Evolutionary conservation across 2,888 invertebrate species (phyloP), one percentile per base, ranked within the genome.

Genomic region (Metopia argyrocephala): DNA sequence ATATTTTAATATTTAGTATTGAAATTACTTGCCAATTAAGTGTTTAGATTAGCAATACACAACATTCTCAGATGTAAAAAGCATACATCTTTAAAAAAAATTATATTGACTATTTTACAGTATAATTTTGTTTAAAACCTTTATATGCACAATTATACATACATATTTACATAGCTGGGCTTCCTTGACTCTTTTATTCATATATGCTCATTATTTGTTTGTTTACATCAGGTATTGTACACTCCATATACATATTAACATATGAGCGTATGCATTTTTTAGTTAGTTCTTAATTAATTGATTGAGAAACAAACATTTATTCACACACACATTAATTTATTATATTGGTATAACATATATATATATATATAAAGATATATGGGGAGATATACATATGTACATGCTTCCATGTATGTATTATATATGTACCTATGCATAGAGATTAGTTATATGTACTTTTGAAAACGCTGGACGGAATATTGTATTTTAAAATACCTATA

Each of bases 391-490:
- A 15, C n/a, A 20, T 52, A 50, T 61, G 61, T 23, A 62, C 46
- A 64, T n/a, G n/a, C n/a, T 38, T 38, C 9, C 38, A 38, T 54
- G 38, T 21, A 28, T 61, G 27, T 21, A 59, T 27, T 18, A 28
- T 6, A 28, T 18, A 20, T 64, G 25, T 48, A 48, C 12, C 5
- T 27, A 48, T 46, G 25, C 9, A 64, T 27, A 27, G 18, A 46
- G 31, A 68, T 23, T 27, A 65, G 15, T 28, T 56, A 66, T 7
- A n/a, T n/a, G n/a, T n/a, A 9, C 52, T 56, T 79, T 25, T 70
- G 45, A 25, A 76, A 73, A 20, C 65, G 61, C 75, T 73, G 76
- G 76, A 76, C 76, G 76, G 76, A 76, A 38, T 38, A 46, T 65
- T 75, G 18, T 64, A 45, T 68, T 62, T 54, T 61, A 12, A 38